Base-by-base conservation (phyloP, 2,888 invertebrate species). In the Linnaemya vulpina region DNA sequence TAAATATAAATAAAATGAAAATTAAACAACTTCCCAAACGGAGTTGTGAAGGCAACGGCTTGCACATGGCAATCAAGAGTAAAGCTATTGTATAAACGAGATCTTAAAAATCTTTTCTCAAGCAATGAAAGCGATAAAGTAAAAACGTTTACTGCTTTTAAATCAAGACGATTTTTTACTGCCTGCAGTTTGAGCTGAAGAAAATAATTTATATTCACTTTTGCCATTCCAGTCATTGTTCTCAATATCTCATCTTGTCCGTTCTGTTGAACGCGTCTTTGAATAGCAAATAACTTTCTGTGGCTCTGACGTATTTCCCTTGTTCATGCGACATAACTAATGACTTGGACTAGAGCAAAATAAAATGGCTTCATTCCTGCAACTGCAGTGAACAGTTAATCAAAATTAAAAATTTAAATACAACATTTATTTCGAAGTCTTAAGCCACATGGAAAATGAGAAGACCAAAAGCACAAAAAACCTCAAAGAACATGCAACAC, bases 401-500 rank as follows among this genome's bases (percentile, higher is more conserved):
- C 63, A 40, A 77, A 77, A 73, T 82, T 82, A 82, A 82, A 67
- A 49, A 77, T 76, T 71, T 58, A 82, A 82, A 82, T 65, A 58
- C 65, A 71, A 58, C 43, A 68, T 71, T 73, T 79, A 40, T 62
- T 65, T 49, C 25, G 5, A 38, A 2, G 4, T 30, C 20, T 17
- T 38, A 46, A 51, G 30, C 40, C 8, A 22, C 30, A 38, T 20
- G 53, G 13, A 63, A 63, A 13, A 22, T 15, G 22, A 38, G 4
- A 0, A 17, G 10, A 60, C 17, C 20, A 17, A 40, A 1, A 4
- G 7, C 11, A 4, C 35, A 15, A 30, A 58, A 58, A 58, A n/a
- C 60, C 51, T 43, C 43, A 68, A 74, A 22, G 5, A 75, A 17
- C 40, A 49, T 70, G 35, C 63, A 83, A 70, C 70, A 79, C 49